phyloP scores from a whole-genome alignment of 2,888 invertebrate genomes.

The Autographa pulchrina region DNA sequence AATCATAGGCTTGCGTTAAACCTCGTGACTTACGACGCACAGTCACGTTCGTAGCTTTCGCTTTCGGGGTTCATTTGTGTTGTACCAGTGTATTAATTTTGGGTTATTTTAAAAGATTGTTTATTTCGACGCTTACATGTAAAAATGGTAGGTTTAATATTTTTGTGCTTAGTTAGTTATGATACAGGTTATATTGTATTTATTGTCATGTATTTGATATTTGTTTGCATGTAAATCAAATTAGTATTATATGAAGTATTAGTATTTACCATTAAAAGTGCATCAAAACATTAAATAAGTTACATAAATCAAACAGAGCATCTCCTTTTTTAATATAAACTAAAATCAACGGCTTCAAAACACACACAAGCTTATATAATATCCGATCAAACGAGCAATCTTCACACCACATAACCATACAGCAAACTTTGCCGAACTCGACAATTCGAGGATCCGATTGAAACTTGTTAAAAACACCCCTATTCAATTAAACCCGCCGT shows the following conservation, averaged over 20 bases:
- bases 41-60: conserved; percentile 33
- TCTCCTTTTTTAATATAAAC: background rate
- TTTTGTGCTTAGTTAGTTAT: background rate
- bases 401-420: background rate
- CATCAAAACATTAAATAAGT: no score
- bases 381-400: background rate
- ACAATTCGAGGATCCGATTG: background rate
- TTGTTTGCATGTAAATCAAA: no score
- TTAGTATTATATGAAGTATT: no score
- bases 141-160: background rate
- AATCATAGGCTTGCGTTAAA: conserved; percentile 44
- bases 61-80: background rate
- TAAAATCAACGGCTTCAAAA: background rate
- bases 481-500: conserved; percentile 26
- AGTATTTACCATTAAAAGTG: no score
- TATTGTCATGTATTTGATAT: no score
- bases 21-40: conserved; percentile 41
- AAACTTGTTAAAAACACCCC: conserved; percentile 16
- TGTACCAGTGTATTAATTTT: background rate
- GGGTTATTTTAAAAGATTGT: no score
- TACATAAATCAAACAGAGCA: no score
- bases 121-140: background rate
- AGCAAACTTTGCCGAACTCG: background rate
- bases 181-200: no score
- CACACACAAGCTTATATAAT: background rate